Evolutionary conservation across 2,797 vertebrate species (phyloP), one percentile per base, ranked within the genome.

Genomic region (Phoxinus dragarum): DNA sequence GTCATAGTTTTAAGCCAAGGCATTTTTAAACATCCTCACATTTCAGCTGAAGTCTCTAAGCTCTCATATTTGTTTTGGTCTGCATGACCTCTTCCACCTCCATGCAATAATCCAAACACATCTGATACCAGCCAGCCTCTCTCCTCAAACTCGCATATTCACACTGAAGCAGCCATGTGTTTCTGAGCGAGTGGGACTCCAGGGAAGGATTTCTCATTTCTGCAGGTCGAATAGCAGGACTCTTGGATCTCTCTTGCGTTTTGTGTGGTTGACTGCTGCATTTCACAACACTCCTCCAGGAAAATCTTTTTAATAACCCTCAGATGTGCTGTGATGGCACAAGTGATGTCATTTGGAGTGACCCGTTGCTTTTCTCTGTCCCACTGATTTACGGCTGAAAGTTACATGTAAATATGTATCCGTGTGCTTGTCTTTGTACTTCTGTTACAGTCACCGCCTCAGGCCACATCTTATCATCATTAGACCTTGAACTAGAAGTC

Each of bases 221-320:
- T 82, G n/a, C 47, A 80, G 79, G 81, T 82, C 66, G 17, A 34
- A 31, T 67, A 67, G 67, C 49, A 82, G 44, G 66, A 42, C 83
- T 88, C 81, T 91, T 89, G 87, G 84, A 87, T 89, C 79, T 40
- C 81, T 56, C 82, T 74, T 17, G 61, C 86, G 74, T 82, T 89
- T 79, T 52, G 68, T 79, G n/a, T 86, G 82, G 88, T 86, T 89
- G 86, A 86, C 86, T 88, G 86, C 87, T 54, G 52, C 27, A 44
- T 92, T 90, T 91, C 91, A 77, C 38, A 86, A 84, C 82, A 84
- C 40, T 84, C 84, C 75, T 89, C 89, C 86, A 91, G 89, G 88
- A 89, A 82, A 82, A 72, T 86, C 56, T 64, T 81, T 90, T 81
- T 88, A 90, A 93, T 92, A 72, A 19, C 40, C 88, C 80, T 93